Base-by-base conservation (phyloP, 2,888 invertebrate genomes). In the Diabrotica balteata region DNA sequence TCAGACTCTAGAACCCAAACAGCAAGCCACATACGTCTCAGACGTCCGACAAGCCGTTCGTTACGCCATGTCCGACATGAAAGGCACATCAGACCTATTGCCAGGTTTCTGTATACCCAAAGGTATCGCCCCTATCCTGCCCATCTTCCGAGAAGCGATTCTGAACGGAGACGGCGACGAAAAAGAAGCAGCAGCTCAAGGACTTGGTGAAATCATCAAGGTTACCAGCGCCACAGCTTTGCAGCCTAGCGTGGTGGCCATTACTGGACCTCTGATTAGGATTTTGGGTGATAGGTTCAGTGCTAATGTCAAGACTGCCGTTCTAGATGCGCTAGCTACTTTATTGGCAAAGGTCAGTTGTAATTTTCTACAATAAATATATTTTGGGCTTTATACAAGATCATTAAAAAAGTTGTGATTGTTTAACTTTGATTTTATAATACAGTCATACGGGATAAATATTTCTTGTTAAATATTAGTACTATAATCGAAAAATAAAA, bases 261-360 rank as follows among this genome's bases (percentile, higher is more conserved):
- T 99, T 78, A 98, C 98, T 6, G 99, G 99, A 0, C 98, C 99
- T 0, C 88, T 99, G 71, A 99, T 99, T 85, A 90, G 99, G 79
- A 97, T 98, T 82, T 89, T 99, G 62, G 98, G 98, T 8, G 97
- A 97, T 84, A 88, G 98, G 69, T 98, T 97, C 85, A 94, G 93
- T 79, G 91, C 94, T 79, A 95, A 93, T 78, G 96, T 98, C 0
- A 98, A 98, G 85, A 95, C 96, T 0, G 96, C 98, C 45, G 97
- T 99, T 46, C 86, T 99, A 43, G 97, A 98, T 83, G 97, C 97
- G 0, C 86, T 99, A 42, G 96, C 96, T 0, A 89, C 94, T 70
- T 87, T 99, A n/a, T 86, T 99, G 8, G 91, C 91, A 46, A 98
- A 98, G 89, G 95, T 79, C 67, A 57, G 51, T 7, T 7, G 8